Base-by-base conservation (phyloP, 2,888 invertebrate genomes). In the Sthenelais limicola region DNA sequence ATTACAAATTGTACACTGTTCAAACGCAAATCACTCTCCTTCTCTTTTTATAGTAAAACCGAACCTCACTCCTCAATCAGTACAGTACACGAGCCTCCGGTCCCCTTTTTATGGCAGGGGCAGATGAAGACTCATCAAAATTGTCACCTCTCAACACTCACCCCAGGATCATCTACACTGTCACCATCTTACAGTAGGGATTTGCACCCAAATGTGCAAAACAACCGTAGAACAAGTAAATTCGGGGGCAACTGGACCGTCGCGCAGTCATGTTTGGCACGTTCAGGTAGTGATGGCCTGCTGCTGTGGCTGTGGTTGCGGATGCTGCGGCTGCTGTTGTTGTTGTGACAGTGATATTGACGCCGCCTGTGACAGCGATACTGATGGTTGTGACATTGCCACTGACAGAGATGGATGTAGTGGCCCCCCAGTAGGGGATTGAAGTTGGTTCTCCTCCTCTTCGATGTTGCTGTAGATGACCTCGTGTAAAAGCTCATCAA, bases 401-500 rank as follows among this genome's bases (percentile, higher is more conserved):
- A n/a, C n/a, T n/a, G n/a, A n/a, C n/a, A n/a, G n/a, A n/a, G n/a
- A n/a, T n/a, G n/a, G n/a, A n/a, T n/a, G n/a, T n/a, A n/a, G n/a
- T n/a, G n/a, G n/a, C n/a, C n/a, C n/a, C n/a, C n/a, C n/a, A n/a
- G n/a, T n/a, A n/a, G n/a, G n/a, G n/a, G n/a, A n/a, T n/a, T n/a
- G n/a, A 43, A n/a, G n/a, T n/a, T n/a, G n/a, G 33, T 26, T n/a
- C 66, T 71, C 62, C 48, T 71, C 58, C 43, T 78, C 79, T 9
- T 79, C 79, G 15, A 78, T 73, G 66, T 76, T 79, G 74, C 73
- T 75, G 76, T 76, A 85, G 54, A 87, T 86, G 58, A 87, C 86
- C 76, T 87, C 87, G 70, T 85, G 80, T 24, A 87, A 80, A 32
- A 87, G 82, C 74, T 85, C 83, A 74, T 87, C 87, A 4, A 87